These are phyloP conservation scores for Montipora efflorescens DNA, from an alignment of 64 coral and sea anemone species.

Conservation along the genomic window DNA sequence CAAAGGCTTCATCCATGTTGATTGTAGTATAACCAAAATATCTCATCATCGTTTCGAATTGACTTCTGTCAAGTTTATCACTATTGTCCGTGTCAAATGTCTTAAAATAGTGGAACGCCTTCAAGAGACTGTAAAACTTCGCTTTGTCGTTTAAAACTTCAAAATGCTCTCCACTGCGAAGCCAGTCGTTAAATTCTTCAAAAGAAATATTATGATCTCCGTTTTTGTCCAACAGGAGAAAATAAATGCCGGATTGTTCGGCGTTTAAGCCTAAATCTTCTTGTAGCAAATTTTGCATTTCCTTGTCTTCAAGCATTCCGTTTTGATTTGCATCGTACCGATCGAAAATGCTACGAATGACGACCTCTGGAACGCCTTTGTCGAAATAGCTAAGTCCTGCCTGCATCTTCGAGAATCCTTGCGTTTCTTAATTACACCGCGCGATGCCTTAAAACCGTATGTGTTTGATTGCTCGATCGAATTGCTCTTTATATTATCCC, in stretches of 20 bases:
- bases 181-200: slow-evolving; percentile 59
- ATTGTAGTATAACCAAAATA: slow-evolving; percentile 22
- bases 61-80: slow-evolving; percentile 21
- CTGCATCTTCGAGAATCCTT: slow-evolving; percentile 9
- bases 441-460: too few species aligned
- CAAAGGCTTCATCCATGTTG: slow-evolving; percentile 39
- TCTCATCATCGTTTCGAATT: slow-evolving; percentile 49
- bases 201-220: slow-evolving; percentile 47
- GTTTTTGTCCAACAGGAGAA: slow-evolving; percentile 50
- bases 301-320: slow-evolving; percentile 33
- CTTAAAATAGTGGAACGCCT: slow-evolving; percentile 29
- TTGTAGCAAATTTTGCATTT: slow-evolving; percentile 31
- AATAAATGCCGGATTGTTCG: slow-evolving; percentile 28
- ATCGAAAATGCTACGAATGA: slow-evolving; percentile 38
- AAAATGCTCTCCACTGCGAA: slow-evolving; percentile 51
- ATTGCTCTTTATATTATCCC: too few species aligned
- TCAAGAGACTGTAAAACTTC: slow-evolving; percentile 1
- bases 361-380: slow-evolving; percentile 36
- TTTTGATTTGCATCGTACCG: slow-evolving; percentile 40
- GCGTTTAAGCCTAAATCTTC: slow-evolving; percentile 18
- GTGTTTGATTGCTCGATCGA: too few species aligned
- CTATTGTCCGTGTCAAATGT: slow-evolving; percentile 35
- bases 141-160: slow-evolving; percentile 36
- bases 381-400: slow-evolving; percentile 55
- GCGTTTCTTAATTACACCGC: not conserved